Percentiles rank a stretch among this genome's conserved stretches.
Conservation (phyloP, 2,888 invertebrate genomes). For the Amiota mariae region DNA sequence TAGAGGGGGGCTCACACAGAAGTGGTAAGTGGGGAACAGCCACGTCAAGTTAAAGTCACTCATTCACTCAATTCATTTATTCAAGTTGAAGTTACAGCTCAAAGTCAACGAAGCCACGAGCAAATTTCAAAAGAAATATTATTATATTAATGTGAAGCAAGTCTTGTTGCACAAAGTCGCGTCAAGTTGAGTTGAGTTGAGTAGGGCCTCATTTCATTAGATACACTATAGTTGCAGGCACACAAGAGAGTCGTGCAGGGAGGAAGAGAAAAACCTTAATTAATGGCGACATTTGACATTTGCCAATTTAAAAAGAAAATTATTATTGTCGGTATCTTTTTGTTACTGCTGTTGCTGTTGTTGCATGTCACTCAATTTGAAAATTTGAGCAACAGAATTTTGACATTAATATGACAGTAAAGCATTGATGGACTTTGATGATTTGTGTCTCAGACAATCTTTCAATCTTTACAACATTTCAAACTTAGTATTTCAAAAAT, state of each 20-base stretch:
- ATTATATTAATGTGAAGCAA: background rate
- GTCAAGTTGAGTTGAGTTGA: background rate
- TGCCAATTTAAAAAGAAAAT: slow-evolving; percentile 32
- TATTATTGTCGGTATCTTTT: slow-evolving; percentile 15
- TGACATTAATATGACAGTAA: slow-evolving; percentile 26
- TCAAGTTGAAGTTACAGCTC: background rate
- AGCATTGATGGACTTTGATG: slow-evolving; percentile 23
- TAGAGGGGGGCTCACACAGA: background rate
- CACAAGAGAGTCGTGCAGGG: no score
- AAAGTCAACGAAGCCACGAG: no score
- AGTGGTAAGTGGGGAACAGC: background rate
- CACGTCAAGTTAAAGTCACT: background rate
- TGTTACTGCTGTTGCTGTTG: background rate
- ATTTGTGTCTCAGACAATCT: slow-evolving; percentile 12
- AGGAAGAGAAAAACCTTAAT: slow-evolving; percentile 32
- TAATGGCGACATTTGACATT: slow-evolving; percentile 48
- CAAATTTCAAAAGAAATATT: no score
- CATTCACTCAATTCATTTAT: background rate
- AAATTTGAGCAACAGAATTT: slow-evolving; percentile 27
- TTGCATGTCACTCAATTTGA: slow-evolving; percentile 15
- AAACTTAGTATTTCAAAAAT: slow-evolving; percentile 21
- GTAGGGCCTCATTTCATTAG: background rate
- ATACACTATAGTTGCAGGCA: no score
- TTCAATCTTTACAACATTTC: background rate
- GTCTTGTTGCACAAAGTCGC: background rate